phyloP scores from a whole-genome alignment of 2,113 vertebrate species.

The Cephalopterus ornatus region DNA sequence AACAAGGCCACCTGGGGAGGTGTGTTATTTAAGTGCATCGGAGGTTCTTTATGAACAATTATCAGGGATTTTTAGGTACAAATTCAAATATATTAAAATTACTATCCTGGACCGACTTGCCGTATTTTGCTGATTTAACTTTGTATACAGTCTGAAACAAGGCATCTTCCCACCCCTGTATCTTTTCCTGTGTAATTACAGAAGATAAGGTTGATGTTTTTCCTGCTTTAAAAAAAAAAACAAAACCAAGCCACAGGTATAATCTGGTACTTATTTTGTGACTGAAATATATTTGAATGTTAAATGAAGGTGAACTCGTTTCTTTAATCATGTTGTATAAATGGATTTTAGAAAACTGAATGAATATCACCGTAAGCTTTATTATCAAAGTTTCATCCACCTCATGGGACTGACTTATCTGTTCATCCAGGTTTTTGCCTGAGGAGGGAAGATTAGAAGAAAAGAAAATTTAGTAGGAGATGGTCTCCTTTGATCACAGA shows the following conservation, averaged over 20 bases:
- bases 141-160: not conserved
- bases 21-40: not conserved
- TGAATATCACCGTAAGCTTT: not conserved
- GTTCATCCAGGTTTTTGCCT: constrained; percentile 47
- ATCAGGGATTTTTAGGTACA: not conserved
- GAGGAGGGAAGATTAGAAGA: constrained; percentile 33
- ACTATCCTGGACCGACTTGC: not conserved
- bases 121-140: not conserved
- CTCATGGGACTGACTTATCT: constrained; percentile 21
- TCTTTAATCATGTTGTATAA: not conserved
- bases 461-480: not conserved
- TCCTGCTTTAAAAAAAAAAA: no score
- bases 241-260: no score
- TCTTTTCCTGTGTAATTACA: not conserved
- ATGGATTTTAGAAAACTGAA: not conserved
- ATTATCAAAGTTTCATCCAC: not conserved
- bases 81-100: not conserved
- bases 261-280: not conserved
- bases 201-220: not conserved
- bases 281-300: not conserved
- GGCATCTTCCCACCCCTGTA: not conserved
- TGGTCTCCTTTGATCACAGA: constrained; percentile 11
- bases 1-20: not conserved
- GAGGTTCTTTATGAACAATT: not conserved
- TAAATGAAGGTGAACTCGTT: not conserved